A percentile compares a stretch with the other conserved stretches of the same genome.
phyloP scores from a whole-genome alignment of 1,140 invertebrate species.

The Mactra quadrangularis region DNA sequence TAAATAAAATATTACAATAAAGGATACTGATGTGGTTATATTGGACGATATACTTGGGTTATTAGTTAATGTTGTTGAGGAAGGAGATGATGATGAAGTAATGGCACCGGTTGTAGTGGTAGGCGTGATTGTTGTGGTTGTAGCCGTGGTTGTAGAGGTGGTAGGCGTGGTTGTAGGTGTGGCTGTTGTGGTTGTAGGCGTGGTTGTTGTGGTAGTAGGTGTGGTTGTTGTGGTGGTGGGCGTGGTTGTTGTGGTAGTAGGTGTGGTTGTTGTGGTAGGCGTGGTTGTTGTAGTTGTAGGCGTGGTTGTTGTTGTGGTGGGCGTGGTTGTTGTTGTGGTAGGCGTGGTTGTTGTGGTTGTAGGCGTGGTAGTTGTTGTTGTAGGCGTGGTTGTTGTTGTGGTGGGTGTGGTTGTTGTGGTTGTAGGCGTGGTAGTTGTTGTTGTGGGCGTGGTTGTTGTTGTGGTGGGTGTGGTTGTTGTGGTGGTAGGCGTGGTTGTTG shows the following conservation, averaged over 20 bases:
- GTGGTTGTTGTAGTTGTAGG: too few relatives aligned
- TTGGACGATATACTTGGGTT: background rate
- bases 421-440: too few relatives aligned
- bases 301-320: too few relatives aligned
- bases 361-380: too few relatives aligned
- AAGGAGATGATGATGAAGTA: background rate
- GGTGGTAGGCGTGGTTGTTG: too few relatives aligned
- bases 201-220: background rate
- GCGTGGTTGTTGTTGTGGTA: too few relatives aligned
- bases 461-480: too few relatives aligned
- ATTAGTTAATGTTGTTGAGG: background rate
- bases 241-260: background rate
- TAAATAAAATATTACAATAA: too few relatives aligned
- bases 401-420: too few relatives aligned
- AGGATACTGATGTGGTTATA: background rate
- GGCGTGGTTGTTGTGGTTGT: too few relatives aligned
- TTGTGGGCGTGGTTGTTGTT: too few relatives aligned
- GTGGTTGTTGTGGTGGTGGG: background rate
- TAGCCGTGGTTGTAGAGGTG: background rate
- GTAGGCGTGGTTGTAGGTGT: background rate
- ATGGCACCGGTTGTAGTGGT: background rate
- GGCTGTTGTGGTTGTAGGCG: background rate
- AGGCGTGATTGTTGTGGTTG: background rate
- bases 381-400: too few relatives aligned
- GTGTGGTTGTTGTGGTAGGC: slow-evolving; percentile 4